Conservation (phyloP, 1,140 invertebrate genomes). For the Hyles euphorbiae region DNA sequence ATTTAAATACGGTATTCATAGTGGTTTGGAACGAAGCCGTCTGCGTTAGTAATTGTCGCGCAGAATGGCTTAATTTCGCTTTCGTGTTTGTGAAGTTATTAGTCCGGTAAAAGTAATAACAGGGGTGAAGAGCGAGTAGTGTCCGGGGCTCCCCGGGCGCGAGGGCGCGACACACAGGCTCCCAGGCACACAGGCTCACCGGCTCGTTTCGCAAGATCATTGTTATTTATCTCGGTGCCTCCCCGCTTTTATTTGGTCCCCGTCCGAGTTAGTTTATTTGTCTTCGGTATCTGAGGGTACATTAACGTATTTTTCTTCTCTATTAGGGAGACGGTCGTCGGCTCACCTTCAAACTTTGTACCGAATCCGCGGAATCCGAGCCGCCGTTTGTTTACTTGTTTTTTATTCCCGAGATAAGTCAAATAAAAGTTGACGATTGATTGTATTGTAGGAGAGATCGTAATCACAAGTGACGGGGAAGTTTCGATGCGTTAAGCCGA, state of each 20-base stretch:
- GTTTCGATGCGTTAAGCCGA: slow-evolving; percentile 42
- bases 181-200: slow-evolving; percentile 9
- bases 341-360: slow-evolving; percentile 69
- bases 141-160: neutral
- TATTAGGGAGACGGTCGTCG: slow-evolving; percentile 68
- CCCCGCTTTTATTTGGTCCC: slow-evolving; percentile 64
- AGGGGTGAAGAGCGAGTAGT: too few species aligned
- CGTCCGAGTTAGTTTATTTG: slow-evolving; percentile 68
- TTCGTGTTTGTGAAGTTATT: too few species aligned
- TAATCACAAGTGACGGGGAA: slow-evolving; percentile 50
- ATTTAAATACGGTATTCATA: slow-evolving; percentile 14
- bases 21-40: slow-evolving; percentile 16
- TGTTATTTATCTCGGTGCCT: slow-evolving; percentile 64
- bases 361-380: slow-evolving; percentile 53
- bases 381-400: slow-evolving; percentile 58
- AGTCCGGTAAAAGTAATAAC: too few species aligned
- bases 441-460: slow-evolving; percentile 54
- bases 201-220: slow-evolving; percentile 52
- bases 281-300: slow-evolving; percentile 70
- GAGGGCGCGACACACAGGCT: slow-evolving; percentile 2
- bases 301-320: slow-evolving; percentile 75
- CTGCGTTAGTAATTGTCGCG: too few species aligned
- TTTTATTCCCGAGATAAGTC: slow-evolving; percentile 65
- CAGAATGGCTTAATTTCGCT: too few species aligned
- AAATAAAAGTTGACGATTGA: slow-evolving; percentile 74